Conservation (phyloP, 2,888 invertebrate genomes). For the Strigamia maritima region DNA sequence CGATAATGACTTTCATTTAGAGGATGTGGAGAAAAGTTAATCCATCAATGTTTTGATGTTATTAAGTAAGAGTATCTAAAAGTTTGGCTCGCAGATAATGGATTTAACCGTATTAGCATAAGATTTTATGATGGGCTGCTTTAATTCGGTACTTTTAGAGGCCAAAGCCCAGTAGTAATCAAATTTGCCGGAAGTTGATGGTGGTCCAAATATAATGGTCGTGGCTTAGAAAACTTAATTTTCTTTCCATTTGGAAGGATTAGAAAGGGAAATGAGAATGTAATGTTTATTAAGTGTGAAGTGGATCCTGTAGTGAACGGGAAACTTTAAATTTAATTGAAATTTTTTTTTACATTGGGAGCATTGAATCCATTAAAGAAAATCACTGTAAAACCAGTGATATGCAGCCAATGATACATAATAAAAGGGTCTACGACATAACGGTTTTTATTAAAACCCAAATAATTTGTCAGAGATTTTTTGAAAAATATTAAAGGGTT, state of each 20-base stretch:
- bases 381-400: too few species aligned
- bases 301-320: not conserved
- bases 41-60: not conserved
- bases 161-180: not conserved
- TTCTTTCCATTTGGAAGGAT: not conserved
- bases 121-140: not conserved
- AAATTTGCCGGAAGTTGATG: not conserved
- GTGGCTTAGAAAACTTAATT: conserved; percentile 5
- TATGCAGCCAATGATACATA: too few species aligned
- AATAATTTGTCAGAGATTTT: too few species aligned
- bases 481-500: too few species aligned
- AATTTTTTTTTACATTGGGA: too few species aligned
- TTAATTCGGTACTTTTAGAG: not conserved
- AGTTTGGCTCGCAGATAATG: not conserved
- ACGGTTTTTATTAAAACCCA: too few species aligned
- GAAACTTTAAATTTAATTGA: too few species aligned
- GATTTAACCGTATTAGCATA: not conserved
- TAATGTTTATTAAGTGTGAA: not conserved
- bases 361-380: too few species aligned
- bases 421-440: too few species aligned
- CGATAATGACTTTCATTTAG: not conserved
- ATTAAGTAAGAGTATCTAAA: not conserved
- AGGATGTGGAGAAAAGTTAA: not conserved
- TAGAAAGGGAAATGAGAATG: not conserved
- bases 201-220: not conserved